phyloP scores from a whole-genome alignment of 53 echinoderm and acorn worm species.

The Pentamera pediparva region DNA sequence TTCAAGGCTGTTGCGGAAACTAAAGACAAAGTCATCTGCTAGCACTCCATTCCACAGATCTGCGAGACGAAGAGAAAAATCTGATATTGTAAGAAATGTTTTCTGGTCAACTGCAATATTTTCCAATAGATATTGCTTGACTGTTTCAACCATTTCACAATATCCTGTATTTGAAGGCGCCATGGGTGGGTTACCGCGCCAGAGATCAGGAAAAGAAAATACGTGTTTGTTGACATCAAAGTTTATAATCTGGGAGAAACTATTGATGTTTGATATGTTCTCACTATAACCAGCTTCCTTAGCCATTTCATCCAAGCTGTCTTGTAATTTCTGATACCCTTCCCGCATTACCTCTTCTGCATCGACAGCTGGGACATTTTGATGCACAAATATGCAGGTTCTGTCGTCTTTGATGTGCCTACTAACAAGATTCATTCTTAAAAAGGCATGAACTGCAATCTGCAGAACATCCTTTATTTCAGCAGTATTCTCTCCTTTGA shows the following conservation, averaged over 20 bases:
- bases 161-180: conserved; percentile 50
- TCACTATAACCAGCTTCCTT: conserved; percentile 24
- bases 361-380: conserved; percentile 40
- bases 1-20: conserved; percentile 36
- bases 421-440: conserved; percentile 35
- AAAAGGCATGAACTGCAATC: too few relatives aligned
- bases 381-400: conserved; percentile 49
- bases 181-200: conserved; percentile 54
- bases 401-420: conserved; percentile 17
- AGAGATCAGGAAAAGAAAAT: conserved; percentile 42
- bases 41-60: conserved; percentile 33
- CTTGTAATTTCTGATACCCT: conserved; percentile 14
- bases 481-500: conserved; percentile 48
- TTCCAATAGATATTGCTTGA: too few relatives aligned
- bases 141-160: conserved; percentile 30
- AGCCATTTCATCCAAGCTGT: conserved; percentile 41
- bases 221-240: conserved; percentile 38
- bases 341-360: conserved; percentile 24
- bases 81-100: conserved; percentile 1
- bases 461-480: conserved; percentile 36
- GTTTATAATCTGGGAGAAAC: conserved; percentile 44
- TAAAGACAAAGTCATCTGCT: conserved; percentile 33
- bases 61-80: background rate
- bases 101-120: background rate
- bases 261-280: conserved; percentile 29